Percentiles rank a stretch among this genome's conserved stretches.
Evolutionary conservation across 2,797 vertebrate species (phyloP).

Genomic region (Pseudopleuronectes americanus): DNA sequence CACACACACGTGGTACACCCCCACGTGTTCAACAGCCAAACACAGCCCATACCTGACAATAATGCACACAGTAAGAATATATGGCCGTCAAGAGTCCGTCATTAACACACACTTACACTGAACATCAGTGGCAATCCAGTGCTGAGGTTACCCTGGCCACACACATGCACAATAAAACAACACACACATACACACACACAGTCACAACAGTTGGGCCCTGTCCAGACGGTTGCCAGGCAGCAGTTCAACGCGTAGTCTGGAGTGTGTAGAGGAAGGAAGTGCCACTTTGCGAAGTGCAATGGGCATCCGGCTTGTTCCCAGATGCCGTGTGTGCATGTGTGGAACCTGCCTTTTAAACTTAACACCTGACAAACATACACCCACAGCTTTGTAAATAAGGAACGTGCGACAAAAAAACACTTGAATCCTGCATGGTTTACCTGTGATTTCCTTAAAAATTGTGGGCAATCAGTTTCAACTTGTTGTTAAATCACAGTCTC

Average conservation of each 20-base stretch:
- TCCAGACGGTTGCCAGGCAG: conserved; percentile 82
- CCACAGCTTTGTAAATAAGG: conserved; percentile 48
- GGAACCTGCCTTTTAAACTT: conserved; percentile 52
- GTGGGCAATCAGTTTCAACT: conserved; percentile 39
- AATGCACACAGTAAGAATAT: conserved; percentile 54
- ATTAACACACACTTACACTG: conserved; percentile 52
- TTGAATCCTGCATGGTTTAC: conserved; percentile 13
- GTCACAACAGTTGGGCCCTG: conserved; percentile 71
- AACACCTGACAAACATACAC: conserved; percentile 67
- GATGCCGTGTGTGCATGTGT: conserved; percentile 52
- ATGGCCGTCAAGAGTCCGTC: conserved; percentile 52
- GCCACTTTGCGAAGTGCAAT: conserved; percentile 77
- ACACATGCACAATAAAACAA: conserved; percentile 29
- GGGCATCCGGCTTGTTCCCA: conserved; percentile 72
- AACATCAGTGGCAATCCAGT: conserved; percentile 57
- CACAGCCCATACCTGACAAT: conserved; percentile 58
- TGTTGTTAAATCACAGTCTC: background rate
- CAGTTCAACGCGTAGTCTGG: conserved; percentile 75
- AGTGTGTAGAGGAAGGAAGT: conserved; percentile 85
- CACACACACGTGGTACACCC: conserved; percentile 27
- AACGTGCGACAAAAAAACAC: conserved; percentile 17
- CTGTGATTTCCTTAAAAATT: conserved; percentile 29
- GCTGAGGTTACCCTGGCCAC: conserved; percentile 54
- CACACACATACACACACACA: conserved; percentile 47
- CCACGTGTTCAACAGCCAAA: conserved; percentile 52